Evolutionary conservation across 1,140 invertebrate genomes (phyloP), one percentile per base, ranked within the genome.

Genomic region (Drosophila aff.): DNA sequence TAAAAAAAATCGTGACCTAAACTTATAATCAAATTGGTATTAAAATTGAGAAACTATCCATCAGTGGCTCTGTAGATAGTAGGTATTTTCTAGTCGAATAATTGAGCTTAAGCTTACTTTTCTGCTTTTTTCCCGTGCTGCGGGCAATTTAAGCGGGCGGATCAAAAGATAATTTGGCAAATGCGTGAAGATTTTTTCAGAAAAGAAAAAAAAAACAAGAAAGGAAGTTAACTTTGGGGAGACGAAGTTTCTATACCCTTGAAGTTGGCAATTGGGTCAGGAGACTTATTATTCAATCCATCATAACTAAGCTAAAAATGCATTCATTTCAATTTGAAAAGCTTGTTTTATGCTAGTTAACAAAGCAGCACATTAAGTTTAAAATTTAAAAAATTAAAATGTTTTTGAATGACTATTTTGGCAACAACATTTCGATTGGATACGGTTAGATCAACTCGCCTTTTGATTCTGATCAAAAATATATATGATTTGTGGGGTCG

Each of bases 81-180:
- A 33, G 63, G 57, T 62, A 65, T 44, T n/a, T 18, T 4, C 0
- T n/a, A 26, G 63, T 44, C 57, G 23, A 33, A 18, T 43, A 16
- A 15, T 11, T 15, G 0, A 11, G 5, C 4, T 23, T 16, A 3
- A 7, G 10, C 28, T 13, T n/a, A 21, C 16, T 52, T 28, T 28
- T 36, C 4, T 3, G 16, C 0, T n/a, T 53, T 64, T 58, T 63
- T 61, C 44, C 10, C 15, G 7, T 26, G 63, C 59, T 44, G 69
- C 43, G 38, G 66, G 71, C 72, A 64, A 85, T 80, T 91, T 85
- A 92, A 82, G 82, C 85, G 75, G 74, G 58, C 78, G 91, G 91
- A 91, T 92, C 87, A 92, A 92, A 92, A 91, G 91, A 92, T 92
- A 90, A 92, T 92, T 92, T 92, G 80, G 71, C 79, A 92, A 78